These are phyloP conservation scores for Bombyx mori DNA, from an alignment of 1,140 invertebrate genomes.

Conservation along the genomic window ASM3026992v2 NC_085123.1:12168001-12168500, in stretches of 20 bases:
- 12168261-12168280: background rate
- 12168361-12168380: conserved; percentile 25
- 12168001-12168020: no score
- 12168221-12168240: conserved; percentile 11
- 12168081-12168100: no score
- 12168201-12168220: conserved; percentile 22
- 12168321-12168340: conserved; percentile 57
- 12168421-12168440: background rate
- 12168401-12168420: background rate
- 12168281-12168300: conserved; percentile 8
- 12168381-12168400: conserved; percentile 22
- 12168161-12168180: conserved; percentile 55
- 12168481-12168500: no score
- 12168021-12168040: no score
- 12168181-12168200: conserved; percentile 58
- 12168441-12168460: conserved; percentile 9
- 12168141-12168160: conserved; percentile 42
- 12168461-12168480: no score
- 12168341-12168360: conserved; percentile 49
- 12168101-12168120: conserved; percentile 3
- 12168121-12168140: conserved; percentile 31
- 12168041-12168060: no score
- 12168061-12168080: no score
- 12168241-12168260: background rate
- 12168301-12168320: conserved; percentile 29